Conservation (phyloP, 2,888 invertebrate genomes). For the Campoletis raptor region DNA sequence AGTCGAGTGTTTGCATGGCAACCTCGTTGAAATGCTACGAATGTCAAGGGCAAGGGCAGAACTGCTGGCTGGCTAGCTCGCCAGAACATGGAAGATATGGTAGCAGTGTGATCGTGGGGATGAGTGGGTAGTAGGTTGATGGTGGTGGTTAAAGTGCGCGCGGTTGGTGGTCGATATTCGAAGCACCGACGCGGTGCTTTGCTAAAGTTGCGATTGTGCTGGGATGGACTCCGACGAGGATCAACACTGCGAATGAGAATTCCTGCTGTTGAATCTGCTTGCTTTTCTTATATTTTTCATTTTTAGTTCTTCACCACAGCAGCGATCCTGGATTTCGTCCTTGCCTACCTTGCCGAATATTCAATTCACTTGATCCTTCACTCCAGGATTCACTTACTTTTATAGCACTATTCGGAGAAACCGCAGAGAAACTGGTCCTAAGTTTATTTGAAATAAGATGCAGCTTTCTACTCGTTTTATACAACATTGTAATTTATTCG, state of each 20-base stretch:
- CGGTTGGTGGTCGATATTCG: conserved; percentile 75
- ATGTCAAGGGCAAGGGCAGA: conserved; percentile 78
- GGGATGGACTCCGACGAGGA: conserved; percentile 27
- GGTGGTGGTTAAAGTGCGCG: conserved; percentile 56
- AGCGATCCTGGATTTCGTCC: not conserved
- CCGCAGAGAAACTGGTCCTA: conserved; percentile 21
- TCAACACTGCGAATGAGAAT: conserved; percentile 30
- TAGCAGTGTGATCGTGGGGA: conserved; percentile 38
- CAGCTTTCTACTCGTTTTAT: not conserved
- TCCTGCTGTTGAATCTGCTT: conserved; percentile 46
- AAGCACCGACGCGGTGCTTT: conserved; percentile 69
- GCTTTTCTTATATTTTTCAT: conserved; percentile 38
- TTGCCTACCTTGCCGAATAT: conserved; percentile 33
- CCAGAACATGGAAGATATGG: conserved; percentile 35
- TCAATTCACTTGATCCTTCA: conserved; percentile 23
- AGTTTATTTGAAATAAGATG: conserved; percentile 3
- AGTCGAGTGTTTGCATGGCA: conserved; percentile 70
- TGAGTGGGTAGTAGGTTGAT: conserved; percentile 42
- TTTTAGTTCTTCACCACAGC: not conserved
- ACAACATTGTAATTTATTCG: conserved; percentile 29
- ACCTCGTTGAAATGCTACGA: conserved; percentile 71
- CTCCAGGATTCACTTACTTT: not conserved
- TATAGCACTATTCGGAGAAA: not conserved
- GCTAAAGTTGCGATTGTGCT: conserved; percentile 72
- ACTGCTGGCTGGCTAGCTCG: conserved; percentile 46